Evolutionary conservation across 1,140 invertebrate species (phyloP).

Genomic region (Drosophila jambulina): DNA sequence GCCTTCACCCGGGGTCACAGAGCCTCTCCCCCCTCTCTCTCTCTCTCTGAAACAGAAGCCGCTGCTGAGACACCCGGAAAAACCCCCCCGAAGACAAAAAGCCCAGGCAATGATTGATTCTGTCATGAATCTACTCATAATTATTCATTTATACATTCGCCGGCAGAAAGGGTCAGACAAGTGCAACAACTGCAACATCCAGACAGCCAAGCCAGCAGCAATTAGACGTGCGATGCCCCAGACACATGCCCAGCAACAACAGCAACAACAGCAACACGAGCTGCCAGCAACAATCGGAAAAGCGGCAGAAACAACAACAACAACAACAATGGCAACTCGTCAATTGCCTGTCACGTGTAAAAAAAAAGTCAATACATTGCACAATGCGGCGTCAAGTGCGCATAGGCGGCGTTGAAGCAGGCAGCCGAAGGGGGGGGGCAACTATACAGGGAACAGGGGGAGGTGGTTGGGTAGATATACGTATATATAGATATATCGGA

Average conservation of each 20-base stretch:
- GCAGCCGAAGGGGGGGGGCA: not conserved
- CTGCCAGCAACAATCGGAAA: slow-evolving; percentile 13
- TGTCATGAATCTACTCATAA: slow-evolving; percentile 43
- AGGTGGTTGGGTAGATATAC: not conserved
- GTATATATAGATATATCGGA: not conserved
- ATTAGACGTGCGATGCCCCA: slow-evolving; percentile 59
- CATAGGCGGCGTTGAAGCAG: slow-evolving; percentile 25
- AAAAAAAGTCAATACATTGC: slow-evolving; percentile 78
- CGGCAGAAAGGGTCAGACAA: slow-evolving; percentile 47
- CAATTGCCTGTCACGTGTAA: slow-evolving; percentile 80
- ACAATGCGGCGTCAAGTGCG: slow-evolving; percentile 77
- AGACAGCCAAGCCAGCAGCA: slow-evolving; percentile 34
- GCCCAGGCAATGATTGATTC: slow-evolving; percentile 21
- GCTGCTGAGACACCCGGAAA: slow-evolving; percentile 14
- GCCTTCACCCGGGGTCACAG: slow-evolving; percentile 22
- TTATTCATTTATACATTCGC: slow-evolving; percentile 53
- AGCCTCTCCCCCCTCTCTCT: not conserved
- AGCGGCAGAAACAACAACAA: slow-evolving; percentile 1
- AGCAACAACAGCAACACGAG: slow-evolving; percentile 42
- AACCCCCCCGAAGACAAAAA: slow-evolving; percentile 13
- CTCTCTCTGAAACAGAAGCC: not conserved
- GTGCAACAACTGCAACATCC: slow-evolving; percentile 25
- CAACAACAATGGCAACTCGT: slow-evolving; percentile 52
- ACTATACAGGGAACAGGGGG: slow-evolving; percentile 3
- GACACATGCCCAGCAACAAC: slow-evolving; percentile 51